Conservation (phyloP, 2,888 invertebrate species). For the Pterostichus madidus region DNA sequence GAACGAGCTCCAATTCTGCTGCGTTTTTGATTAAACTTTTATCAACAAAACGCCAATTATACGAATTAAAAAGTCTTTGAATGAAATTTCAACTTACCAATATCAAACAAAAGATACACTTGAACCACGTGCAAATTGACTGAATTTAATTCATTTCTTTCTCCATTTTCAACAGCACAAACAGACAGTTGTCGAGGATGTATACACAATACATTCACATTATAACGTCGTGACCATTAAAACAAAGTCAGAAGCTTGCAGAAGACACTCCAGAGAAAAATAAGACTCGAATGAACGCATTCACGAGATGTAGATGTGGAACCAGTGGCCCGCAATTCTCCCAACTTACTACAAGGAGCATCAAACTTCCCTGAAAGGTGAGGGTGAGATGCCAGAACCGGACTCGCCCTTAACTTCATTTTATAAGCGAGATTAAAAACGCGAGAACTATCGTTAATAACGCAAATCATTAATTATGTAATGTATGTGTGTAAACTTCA, state of each 20-base stretch:
- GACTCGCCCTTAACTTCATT: not conserved
- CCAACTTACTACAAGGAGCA: not conserved
- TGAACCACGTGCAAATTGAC: conserved; percentile 5
- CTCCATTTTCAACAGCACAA: not conserved
- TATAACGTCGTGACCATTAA: not conserved
- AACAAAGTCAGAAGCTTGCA: not conserved
- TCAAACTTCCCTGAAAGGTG: not conserved
- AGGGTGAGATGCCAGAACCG: not conserved
- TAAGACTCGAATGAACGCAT: conserved; percentile 1
- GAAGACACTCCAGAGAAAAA: conserved; percentile 22
- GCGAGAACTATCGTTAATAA: no score
- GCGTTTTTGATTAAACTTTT: no score
- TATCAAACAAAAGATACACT: conserved; percentile 1
- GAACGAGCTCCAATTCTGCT: no score
- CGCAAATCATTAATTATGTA: no score
- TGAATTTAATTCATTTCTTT: not conserved
- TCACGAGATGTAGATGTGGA: conserved; percentile 1
- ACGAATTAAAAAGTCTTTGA: no score
- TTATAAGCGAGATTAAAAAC: no score
- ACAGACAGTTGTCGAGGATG: not conserved
- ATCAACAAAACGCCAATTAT: no score
- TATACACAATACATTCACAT: not conserved
- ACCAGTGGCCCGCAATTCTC: not conserved
- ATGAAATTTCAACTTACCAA: not conserved
- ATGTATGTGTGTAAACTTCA: no score